Base-by-base conservation (phyloP, 1,140 invertebrate species). In the Microplitis demolitor region DNA sequence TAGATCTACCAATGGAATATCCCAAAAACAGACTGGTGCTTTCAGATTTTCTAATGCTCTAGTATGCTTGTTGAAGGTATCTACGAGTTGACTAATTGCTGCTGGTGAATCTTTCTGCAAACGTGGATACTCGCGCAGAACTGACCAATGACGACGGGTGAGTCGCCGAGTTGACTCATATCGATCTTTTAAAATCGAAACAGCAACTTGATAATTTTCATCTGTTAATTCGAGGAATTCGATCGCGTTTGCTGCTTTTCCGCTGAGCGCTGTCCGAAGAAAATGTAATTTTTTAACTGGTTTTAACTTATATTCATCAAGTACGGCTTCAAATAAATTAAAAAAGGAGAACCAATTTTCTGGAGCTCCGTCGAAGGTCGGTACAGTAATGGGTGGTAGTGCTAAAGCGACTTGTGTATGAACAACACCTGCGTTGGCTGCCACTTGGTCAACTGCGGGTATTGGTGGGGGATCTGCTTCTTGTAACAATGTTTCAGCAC, bases 281-380 rank as follows among this genome's bases (percentile, higher is more conserved):
- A 78, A 78, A 60, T 79, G 73, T 6, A 78, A 74, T 64, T 75
- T 77, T 54, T 75, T 68, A 0, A 75, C 9, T 0, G 61, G 34
- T 5, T 2, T 16, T 31, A 31, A 51, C 13, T 66, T 51, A 2
- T 54, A 6, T 3, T 66, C 14, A 9, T 54, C n/a, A 34, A 66
- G 45, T 50, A 51, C 14, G 6, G 37, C 13, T n/a, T 11, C 6
- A 1, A 66, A 66, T 13, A 51, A 13, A 34, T 31, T 54, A 11
- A 53, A 53, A 54, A 66, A 66, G 45, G 45, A 13, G 13, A 24
- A 11, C 24, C 24, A 64, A 4, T 64, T 14, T 4, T 50, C 62
- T 45, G n/a, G 45, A 16, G 35, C 37, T 13, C 62, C 62, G 34
- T 64, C 62, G 24, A 64, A 64, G 34, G n/a, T 64, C n/a, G 37